Percentiles rank a stretch among this genome's conserved stretches.
These are phyloP conservation scores for Choristoneura fumiferana DNA, from an alignment of 1,140 invertebrate species.

Conservation along the genomic window DNA sequence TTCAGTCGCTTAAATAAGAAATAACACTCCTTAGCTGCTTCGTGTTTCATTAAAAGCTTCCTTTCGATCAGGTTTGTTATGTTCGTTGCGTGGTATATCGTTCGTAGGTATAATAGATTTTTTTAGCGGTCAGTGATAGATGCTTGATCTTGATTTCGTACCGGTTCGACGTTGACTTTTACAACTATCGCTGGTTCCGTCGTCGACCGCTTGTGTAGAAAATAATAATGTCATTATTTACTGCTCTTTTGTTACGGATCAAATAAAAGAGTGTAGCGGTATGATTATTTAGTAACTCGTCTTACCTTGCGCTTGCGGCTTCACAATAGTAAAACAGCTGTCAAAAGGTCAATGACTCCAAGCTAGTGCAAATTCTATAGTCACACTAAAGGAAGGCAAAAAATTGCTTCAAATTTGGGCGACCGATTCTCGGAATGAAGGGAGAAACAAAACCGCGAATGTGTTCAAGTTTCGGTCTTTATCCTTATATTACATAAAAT, in stretches of 20 bases:
- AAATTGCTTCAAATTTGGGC: slow-evolving; percentile 60
- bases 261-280: slow-evolving; percentile 58
- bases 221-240: slow-evolving; percentile 71
- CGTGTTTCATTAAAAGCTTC: slow-evolving; percentile 11
- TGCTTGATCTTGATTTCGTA: slow-evolving; percentile 2
- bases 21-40: slow-evolving; percentile 25
- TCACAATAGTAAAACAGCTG: slow-evolving; percentile 72
- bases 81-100: too few species aligned
- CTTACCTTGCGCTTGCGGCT: slow-evolving; percentile 52
- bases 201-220: slow-evolving; percentile 38
- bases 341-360: slow-evolving; percentile 64
- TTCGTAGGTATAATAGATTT: background rate
- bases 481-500: slow-evolving; percentile 23
- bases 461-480: slow-evolving; percentile 32
- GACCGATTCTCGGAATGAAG: slow-evolving; percentile 46
- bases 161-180: background rate
- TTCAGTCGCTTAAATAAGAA: slow-evolving; percentile 37
- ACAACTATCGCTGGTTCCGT: slow-evolving; percentile 44
- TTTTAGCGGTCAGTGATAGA: slow-evolving; percentile 14
- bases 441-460: slow-evolving; percentile 42
- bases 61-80: slow-evolving; percentile 7
- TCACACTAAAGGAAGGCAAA: slow-evolving; percentile 60
- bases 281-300: slow-evolving; percentile 61
- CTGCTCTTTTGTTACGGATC: slow-evolving; percentile 68
- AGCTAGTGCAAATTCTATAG: slow-evolving; percentile 71